Evolutionary conservation across 2,113 vertebrate genomes (phyloP).

Genomic region (Dipodomys spectabilis): DNA sequence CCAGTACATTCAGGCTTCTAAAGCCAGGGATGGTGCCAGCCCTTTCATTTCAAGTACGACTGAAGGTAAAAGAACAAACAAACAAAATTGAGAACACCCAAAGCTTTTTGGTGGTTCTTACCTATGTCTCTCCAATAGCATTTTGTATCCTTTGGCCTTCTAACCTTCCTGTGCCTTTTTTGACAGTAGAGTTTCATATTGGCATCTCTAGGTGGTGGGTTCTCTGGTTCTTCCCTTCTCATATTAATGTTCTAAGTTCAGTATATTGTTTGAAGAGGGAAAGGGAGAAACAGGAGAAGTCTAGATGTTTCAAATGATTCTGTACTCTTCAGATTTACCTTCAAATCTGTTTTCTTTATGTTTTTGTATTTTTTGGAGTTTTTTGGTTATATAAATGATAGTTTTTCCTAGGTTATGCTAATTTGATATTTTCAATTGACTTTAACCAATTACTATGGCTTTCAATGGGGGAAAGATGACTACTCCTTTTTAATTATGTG

Average conservation of each 20-base stretch:
- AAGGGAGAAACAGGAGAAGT: constrained; percentile 52
- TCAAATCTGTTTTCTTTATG: constrained; percentile 56
- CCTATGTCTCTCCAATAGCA: constrained; percentile 79
- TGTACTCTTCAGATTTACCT: constrained; percentile 58
- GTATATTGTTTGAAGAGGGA: constrained; percentile 24
- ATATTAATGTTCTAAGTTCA: constrained; percentile 50
- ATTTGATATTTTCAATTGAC: constrained; percentile 33
- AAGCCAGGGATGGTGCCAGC: constrained; percentile 96
- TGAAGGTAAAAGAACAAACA: constrained; percentile 94
- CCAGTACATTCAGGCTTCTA: constrained; percentile 99
- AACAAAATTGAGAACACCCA: constrained; percentile 72
- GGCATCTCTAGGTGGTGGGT: constrained; percentile 83
- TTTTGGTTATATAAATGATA: too few species aligned
- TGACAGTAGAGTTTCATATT: constrained; percentile 79
- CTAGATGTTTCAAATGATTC: constrained; percentile 69
- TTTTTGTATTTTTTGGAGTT: constrained; percentile 17
- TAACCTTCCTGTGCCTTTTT: constrained; percentile 87
- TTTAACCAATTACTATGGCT: constrained; percentile 59
- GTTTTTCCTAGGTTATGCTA: constrained; percentile 42
- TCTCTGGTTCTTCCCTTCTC: constrained; percentile 68
- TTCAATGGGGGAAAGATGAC: not conserved
- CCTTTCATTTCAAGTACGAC: constrained; percentile 93
- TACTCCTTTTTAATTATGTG: constrained; percentile 47
- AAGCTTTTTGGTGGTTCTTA: constrained; percentile 77
- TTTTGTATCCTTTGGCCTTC: constrained; percentile 86